Evolutionary conservation across 2,888 invertebrate genomes (phyloP), one percentile per base, ranked within the genome.

Genomic region (Apotomis betuletana): DNA sequence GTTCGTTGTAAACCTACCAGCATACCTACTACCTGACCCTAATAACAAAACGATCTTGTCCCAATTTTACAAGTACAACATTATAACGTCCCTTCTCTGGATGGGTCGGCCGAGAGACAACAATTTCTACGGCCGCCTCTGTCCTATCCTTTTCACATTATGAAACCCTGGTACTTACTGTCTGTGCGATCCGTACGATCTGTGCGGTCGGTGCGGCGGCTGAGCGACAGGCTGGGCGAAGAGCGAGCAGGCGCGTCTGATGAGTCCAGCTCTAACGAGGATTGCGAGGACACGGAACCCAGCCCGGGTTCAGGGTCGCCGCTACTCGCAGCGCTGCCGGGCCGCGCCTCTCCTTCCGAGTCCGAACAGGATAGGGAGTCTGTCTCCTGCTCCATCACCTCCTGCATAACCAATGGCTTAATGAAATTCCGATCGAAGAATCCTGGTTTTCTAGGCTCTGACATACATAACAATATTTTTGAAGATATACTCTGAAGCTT

Each of bases 261-360:
- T 62, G 87, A 87, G 79, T 84, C 88, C 77, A 87, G 82, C 80
- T 89, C 89, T 70, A 88, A 83, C 76, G 91, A 90, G n/a, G 87
- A 85, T 77, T 81, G 83, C 77, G 86, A 84, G 36, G 80, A 81
- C 70, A 78, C 79, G 60, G 85, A 83, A 67, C 79, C 82, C 77
- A 51, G 67, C 54, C 67, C 61, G 38, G 60, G 67, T 57, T 44
- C 52, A 10, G 69, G 46, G 51, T 38, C 65, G 13, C 54, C 38
- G 54, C 58, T 44, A 9, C 10, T 6, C 41, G 10, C 64, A 52
- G 64, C 51, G 63, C 57, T 44, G 55, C 51, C 38, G 67, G 61
- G 64, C 62, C 63, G 10, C 10, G 55, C 15, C 0, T 41, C 41
- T 5, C 67, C 74, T 62, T 70, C 77, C 38, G 64, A 60, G 74